Evolutionary conservation across 2,888 invertebrate genomes (phyloP).

Genomic region (Drosophila antonietae): DNA sequence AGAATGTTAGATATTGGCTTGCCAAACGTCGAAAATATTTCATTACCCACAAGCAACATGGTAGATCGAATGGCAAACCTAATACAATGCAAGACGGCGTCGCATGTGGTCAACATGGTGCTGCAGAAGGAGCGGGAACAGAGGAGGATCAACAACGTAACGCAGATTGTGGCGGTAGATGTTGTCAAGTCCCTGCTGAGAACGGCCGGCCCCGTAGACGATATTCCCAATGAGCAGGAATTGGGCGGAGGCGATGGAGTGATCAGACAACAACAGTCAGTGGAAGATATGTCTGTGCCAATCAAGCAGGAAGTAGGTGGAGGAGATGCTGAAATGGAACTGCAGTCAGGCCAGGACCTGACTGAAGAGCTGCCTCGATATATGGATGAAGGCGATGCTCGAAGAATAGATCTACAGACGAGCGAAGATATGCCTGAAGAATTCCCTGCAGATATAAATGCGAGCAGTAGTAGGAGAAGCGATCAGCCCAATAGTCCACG

Average conservation of each 20-base stretch:
- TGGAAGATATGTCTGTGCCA: too few species aligned
- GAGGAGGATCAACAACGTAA: background rate
- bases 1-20: background rate
- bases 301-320: background rate
- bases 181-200: background rate
- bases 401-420: background rate
- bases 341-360: background rate
- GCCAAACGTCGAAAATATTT: background rate
- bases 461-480: too few species aligned
- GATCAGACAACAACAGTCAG: background rate
- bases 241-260: background rate
- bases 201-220: too few species aligned
- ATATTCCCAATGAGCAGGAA: background rate
- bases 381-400: background rate
- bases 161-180: background rate
- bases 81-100: background rate
- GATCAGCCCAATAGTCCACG: background rate
- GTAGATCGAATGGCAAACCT: background rate
- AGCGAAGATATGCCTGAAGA: background rate
- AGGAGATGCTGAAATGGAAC: background rate
- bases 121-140: background rate
- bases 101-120: conserved; percentile 5
- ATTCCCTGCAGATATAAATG: too few species aligned
- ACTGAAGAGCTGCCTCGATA: background rate
- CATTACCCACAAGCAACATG: background rate